Conservation (phyloP, 1,140 invertebrate species). For the Drosophila tsacasi region DNA sequence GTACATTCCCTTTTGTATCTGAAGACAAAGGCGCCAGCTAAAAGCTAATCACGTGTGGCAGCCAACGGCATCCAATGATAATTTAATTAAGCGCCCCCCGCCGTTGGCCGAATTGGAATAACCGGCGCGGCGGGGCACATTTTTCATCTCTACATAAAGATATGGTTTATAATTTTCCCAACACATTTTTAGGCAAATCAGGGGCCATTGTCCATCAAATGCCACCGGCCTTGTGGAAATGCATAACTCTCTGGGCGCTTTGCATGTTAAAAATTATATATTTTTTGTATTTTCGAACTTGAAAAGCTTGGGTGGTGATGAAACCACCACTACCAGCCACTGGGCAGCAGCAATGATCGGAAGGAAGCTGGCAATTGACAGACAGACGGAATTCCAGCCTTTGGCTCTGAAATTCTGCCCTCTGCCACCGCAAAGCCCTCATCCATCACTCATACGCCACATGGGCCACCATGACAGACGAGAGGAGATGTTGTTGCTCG, state of each 20-base stretch:
- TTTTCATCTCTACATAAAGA: slow-evolving; percentile 68
- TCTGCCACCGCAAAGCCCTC: slow-evolving; percentile 22
- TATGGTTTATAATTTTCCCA: slow-evolving; percentile 57
- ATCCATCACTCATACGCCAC: slow-evolving; percentile 71
- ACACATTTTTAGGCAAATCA: slow-evolving; percentile 64
- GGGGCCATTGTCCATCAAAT: slow-evolving; percentile 60
- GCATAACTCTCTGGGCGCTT: slow-evolving; percentile 19
- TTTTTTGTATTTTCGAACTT: slow-evolving; percentile 51
- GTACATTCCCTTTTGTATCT: slow-evolving; percentile 5
- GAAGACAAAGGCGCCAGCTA: slow-evolving; percentile 26
- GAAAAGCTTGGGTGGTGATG: slow-evolving; percentile 46
- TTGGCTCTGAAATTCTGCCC: slow-evolving; percentile 17
- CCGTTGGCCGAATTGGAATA: slow-evolving; percentile 15
- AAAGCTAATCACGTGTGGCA: slow-evolving; percentile 72
- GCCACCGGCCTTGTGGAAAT: slow-evolving; percentile 57
- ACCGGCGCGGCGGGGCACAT: slow-evolving; percentile 26
- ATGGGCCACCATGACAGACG: slow-evolving; percentile 27
- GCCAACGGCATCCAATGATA: slow-evolving; percentile 59
- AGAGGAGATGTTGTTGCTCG: slow-evolving; percentile 1
- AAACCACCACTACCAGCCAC: slow-evolving; percentile 13
- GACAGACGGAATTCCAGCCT: slow-evolving; percentile 37
- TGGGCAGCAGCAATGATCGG: slow-evolving; percentile 20
- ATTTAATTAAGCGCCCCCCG: slow-evolving; percentile 69
- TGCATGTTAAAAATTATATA: slow-evolving; percentile 59
- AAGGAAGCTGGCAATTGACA: slow-evolving; percentile 65